These are phyloP conservation scores for Procavia capensis DNA, from an alignment of 2,113 vertebrate species.

Conservation along the genomic window DNA sequence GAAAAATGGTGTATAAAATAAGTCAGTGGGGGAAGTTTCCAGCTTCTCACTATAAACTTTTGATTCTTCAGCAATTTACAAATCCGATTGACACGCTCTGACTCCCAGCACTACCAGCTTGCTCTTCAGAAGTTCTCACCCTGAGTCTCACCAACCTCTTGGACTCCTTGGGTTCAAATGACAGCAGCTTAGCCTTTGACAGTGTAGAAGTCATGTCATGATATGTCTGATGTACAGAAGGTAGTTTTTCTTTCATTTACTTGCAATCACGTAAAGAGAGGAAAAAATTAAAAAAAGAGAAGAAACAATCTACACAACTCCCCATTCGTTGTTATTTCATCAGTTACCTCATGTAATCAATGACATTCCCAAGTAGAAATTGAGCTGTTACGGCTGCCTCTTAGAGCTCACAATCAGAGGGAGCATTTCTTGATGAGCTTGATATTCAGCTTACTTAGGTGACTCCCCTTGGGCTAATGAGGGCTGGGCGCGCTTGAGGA, in stretches of 20 bases:
- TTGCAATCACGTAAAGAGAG: slow-evolving; percentile 83
- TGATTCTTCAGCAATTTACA: slow-evolving; percentile 70
- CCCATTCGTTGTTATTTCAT: slow-evolving; percentile 75
- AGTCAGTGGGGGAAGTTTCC: slow-evolving; percentile 55
- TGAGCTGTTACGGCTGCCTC: slow-evolving; percentile 79
- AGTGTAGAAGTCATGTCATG: slow-evolving; percentile 59
- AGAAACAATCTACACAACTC: not conserved
- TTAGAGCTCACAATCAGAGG: slow-evolving; percentile 83
- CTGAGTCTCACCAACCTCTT: slow-evolving; percentile 58
- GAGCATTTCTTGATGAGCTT: slow-evolving; percentile 83
- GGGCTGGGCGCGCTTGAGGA: not conserved
- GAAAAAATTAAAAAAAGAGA: not conserved
- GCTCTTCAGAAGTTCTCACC: slow-evolving; percentile 64
- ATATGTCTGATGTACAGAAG: slow-evolving; percentile 75
- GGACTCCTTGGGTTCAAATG: slow-evolving; percentile 73
- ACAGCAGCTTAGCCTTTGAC: slow-evolving; percentile 62
- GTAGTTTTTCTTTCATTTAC: slow-evolving; percentile 80
- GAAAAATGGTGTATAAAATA: slow-evolving; percentile 45
- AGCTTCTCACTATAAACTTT: slow-evolving; percentile 69
- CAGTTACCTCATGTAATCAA: slow-evolving; percentile 84
- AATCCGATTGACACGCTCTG: slow-evolving; percentile 62
- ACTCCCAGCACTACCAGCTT: slow-evolving; percentile 39
- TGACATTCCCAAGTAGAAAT: slow-evolving; percentile 82
- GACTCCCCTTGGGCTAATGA: slow-evolving; percentile 74
- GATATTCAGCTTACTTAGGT: slow-evolving; percentile 77